Percentiles rank a stretch among this genome's conserved stretches.
These are phyloP conservation scores for Ptilonorhynchus violaceus DNA, from an alignment of 2,113 vertebrate genomes.

Conservation along the genomic window DNA sequence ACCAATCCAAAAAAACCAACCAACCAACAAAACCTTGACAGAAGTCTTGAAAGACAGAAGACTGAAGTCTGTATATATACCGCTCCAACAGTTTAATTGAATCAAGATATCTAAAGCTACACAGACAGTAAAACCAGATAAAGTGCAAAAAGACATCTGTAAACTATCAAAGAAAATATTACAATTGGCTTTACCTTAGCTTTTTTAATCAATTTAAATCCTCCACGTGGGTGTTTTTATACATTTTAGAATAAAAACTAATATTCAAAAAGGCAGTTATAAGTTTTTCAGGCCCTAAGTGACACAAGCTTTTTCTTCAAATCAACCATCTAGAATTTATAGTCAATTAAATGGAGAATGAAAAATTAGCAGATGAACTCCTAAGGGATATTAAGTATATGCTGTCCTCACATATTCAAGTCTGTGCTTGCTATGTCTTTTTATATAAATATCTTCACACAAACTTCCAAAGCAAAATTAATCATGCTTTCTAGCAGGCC, in stretches of 20 bases:
- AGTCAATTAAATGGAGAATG: background rate
- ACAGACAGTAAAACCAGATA: background rate
- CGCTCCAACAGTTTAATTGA: background rate
- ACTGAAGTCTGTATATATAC: background rate
- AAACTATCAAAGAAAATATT: background rate
- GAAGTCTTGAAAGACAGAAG: background rate
- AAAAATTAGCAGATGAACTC: background rate
- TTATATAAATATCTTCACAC: background rate
- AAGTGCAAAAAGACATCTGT: background rate
- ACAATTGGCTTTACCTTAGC: background rate
- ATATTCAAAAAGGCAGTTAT: background rate
- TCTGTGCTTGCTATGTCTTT: background rate
- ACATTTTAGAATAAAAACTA: background rate
- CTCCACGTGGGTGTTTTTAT: background rate
- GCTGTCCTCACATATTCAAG: background rate
- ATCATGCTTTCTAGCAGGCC: background rate
- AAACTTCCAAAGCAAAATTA: background rate
- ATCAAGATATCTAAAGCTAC: background rate
- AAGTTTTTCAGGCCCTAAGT: background rate
- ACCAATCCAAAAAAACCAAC: background rate
- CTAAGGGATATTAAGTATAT: background rate
- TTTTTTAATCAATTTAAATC: background rate
- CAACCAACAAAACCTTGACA: background rate
- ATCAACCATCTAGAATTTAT: background rate
- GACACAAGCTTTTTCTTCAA: background rate